These are phyloP conservation scores for western clawed frog (Xenopus tropicalis) DNA, from an alignment of 2,113 vertebrate species.

Conservation along the genomic window DNA sequence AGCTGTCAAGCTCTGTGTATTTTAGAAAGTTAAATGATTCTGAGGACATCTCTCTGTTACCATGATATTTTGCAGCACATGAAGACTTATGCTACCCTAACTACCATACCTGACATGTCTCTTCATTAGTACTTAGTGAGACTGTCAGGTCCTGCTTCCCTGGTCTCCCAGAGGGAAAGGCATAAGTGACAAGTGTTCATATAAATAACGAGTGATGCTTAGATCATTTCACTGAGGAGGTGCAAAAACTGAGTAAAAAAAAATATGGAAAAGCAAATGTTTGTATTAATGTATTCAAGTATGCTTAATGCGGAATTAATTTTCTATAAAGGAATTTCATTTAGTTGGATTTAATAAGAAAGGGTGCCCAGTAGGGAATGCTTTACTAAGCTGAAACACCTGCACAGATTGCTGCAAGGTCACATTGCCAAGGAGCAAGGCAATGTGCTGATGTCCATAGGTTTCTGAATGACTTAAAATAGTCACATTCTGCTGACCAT, in stretches of 20 bases:
- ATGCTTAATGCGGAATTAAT: neutral
- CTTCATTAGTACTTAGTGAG: neutral
- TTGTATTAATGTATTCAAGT: too few relatives aligned
- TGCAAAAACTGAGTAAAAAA: too few relatives aligned
- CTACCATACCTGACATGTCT: neutral
- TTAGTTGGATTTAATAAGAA: neutral
- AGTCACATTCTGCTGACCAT: neutral
- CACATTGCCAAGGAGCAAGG: neutral
- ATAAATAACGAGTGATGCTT: neutral
- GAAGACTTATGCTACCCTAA: neutral
- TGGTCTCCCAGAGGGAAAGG: neutral
- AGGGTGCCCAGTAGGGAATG: neutral
- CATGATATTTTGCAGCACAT: neutral
- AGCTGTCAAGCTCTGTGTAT: neutral
- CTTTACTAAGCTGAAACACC: neutral
- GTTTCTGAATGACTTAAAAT: neutral
- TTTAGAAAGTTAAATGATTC: neutral
- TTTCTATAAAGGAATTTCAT: neutral
- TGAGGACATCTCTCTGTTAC: neutral
- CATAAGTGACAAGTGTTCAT: neutral
- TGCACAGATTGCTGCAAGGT: slow-evolving; percentile 2
- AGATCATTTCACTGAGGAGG: neutral
- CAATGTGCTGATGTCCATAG: neutral
- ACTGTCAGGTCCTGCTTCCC: neutral
- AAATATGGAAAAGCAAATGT: too few relatives aligned